These are phyloP conservation scores for Nomada hirtipes DNA, from an alignment of 2,888 invertebrate genomes.

Conservation along the genomic window DNA sequence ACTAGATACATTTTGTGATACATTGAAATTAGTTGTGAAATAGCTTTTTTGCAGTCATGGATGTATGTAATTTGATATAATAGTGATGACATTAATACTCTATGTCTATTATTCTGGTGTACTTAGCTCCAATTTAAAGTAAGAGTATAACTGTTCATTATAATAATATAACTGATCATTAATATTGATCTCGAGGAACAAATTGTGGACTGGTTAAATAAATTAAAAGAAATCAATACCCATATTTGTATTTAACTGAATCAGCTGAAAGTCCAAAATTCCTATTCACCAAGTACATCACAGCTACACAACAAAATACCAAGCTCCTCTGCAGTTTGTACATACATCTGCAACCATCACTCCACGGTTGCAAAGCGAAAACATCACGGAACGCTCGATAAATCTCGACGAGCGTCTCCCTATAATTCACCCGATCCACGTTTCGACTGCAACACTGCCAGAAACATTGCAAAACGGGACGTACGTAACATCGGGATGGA, in stretches of 20 bases:
- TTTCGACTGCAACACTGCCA: neutral
- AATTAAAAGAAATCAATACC: too few species aligned
- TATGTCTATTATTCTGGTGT: too few species aligned
- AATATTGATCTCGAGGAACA: too few species aligned
- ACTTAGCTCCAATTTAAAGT: too few species aligned
- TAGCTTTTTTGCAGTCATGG: too few species aligned
- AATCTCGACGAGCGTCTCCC: conserved; percentile 4
- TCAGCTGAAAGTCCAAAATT: neutral
- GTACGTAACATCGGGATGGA: neutral
- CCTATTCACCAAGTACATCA: neutral
- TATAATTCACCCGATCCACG: conserved; percentile 1
- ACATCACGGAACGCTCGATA: neutral
- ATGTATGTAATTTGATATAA: too few species aligned
- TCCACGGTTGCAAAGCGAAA: neutral
- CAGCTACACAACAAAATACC: neutral
- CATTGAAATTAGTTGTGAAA: neutral
- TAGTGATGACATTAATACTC: too few species aligned
- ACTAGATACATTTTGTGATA: neutral
- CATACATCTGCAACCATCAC: neutral
- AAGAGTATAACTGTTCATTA: too few species aligned
- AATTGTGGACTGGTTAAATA: too few species aligned
- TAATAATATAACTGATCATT: too few species aligned
- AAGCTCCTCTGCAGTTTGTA: neutral
- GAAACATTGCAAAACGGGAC: conserved; percentile 3
- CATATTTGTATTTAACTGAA: neutral